Conservation (phyloP, 2,888 invertebrate genomes). For the Pycnomerus fuliginosus region DNA sequence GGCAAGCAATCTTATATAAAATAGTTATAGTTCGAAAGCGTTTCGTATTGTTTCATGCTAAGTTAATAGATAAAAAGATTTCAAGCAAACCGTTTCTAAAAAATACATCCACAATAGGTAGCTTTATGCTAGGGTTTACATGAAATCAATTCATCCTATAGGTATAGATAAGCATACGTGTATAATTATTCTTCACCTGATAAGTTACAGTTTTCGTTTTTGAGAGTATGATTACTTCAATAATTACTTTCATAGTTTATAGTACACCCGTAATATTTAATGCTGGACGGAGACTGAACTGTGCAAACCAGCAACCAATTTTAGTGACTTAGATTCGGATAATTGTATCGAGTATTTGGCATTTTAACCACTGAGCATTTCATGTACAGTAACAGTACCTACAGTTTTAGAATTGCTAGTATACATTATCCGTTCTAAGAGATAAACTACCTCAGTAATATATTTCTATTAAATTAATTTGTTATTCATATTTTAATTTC, state of each 20-base stretch:
- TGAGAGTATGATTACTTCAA: conserved; percentile 38
- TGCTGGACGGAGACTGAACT: conserved; percentile 54
- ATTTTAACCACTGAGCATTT: no score
- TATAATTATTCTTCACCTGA: conserved; percentile 33
- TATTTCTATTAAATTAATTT: conserved; percentile 52
- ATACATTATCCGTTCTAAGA: conserved; percentile 53
- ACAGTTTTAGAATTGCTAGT: conserved; percentile 35
- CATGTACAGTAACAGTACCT: no score
- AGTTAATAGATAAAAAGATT: conserved; percentile 41
- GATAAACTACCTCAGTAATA: conserved; percentile 56
- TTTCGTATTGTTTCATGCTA: conserved; percentile 42
- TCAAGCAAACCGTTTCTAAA: conserved; percentile 40
- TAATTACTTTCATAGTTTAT: conserved; percentile 42
- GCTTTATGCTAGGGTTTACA: conserved; percentile 40
- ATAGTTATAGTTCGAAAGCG: conserved; percentile 49
- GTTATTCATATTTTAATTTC: conserved; percentile 53
- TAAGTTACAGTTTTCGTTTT: conserved; percentile 36
- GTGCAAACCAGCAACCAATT: conserved; percentile 54
- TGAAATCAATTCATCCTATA: conserved; percentile 41
- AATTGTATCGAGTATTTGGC: conserved; percentile 38
- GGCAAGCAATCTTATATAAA: conserved; percentile 18
- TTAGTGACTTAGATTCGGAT: conserved; percentile 53
- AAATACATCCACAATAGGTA: conserved; percentile 33
- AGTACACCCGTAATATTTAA: conserved; percentile 45
- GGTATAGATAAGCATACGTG: conserved; percentile 21